Conservation (phyloP, 1,140 invertebrate species). For the Heliothis subflexa region DNA sequence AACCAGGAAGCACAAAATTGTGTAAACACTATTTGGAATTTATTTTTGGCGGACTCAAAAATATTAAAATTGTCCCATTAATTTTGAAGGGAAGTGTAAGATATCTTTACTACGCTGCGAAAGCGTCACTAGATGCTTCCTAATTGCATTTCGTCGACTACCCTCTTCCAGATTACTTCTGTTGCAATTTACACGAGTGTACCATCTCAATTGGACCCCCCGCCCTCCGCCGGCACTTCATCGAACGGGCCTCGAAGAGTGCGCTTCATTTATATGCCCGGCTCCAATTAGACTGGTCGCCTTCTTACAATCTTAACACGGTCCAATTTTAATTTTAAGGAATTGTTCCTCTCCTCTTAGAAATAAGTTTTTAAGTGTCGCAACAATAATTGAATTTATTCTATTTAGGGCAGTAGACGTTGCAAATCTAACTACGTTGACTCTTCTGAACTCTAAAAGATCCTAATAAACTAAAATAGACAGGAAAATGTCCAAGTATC, state of each 20-base stretch:
- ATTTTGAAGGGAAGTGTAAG: constrained; percentile 29
- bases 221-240: constrained; percentile 22
- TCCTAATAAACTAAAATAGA: too few relatives aligned
- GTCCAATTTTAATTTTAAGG: constrained; percentile 43
- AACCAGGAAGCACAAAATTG: too few relatives aligned
- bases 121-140: constrained; percentile 62
- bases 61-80: neutral
- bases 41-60: too few relatives aligned
- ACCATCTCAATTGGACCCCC: constrained; percentile 31
- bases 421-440: neutral
- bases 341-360: constrained; percentile 29
- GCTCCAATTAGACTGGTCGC: constrained; percentile 23
- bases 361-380: constrained; percentile 38
- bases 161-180: constrained; percentile 62
- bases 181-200: constrained; percentile 63
- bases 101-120: constrained; percentile 45
- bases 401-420: neutral
- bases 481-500: too few relatives aligned
- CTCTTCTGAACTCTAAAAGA: too few relatives aligned
- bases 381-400: constrained; percentile 32
- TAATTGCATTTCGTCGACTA: constrained; percentile 70
- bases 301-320: constrained; percentile 33
- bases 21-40: too few relatives aligned
- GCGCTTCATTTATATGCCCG: constrained; percentile 16
- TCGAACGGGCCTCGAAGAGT: neutral